phyloP scores from a whole-genome alignment of 2,113 vertebrate species.

The Tachysurus fulvidraco region DNA sequence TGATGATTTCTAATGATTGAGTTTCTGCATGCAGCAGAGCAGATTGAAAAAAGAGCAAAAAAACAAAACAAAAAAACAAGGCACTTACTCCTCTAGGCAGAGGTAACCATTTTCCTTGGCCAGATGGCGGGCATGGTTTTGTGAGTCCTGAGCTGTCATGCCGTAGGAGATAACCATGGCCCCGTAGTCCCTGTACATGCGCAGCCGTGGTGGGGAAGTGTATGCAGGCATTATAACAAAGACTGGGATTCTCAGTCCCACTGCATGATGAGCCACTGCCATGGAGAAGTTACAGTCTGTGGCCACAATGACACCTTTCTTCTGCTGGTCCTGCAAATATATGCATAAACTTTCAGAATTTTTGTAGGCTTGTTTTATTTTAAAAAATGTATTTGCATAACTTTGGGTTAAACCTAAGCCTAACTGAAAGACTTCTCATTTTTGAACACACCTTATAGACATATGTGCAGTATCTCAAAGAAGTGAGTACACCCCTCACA shows the following conservation, averaged over 20 bases:
- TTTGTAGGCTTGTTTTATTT: background rate
- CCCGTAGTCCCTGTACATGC: slow-evolving; percentile 83
- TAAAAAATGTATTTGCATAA: too few species aligned
- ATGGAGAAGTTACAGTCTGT: slow-evolving; percentile 85
- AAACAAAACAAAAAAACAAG: background rate
- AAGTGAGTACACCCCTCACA: too few species aligned
- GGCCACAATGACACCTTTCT: slow-evolving; percentile 86
- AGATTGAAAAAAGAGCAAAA: background rate
- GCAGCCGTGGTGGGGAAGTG: slow-evolving; percentile 72
- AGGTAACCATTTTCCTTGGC: slow-evolving; percentile 83
- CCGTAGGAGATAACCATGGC: slow-evolving; percentile 88
- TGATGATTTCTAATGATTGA: background rate
- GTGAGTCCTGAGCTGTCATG: slow-evolving; percentile 73
- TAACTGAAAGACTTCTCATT: background rate
- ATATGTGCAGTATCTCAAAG: too few species aligned
- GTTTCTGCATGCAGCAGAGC: background rate
- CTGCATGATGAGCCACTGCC: slow-evolving; percentile 83
- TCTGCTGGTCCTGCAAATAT: slow-evolving; percentile 80
- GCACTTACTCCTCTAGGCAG: slow-evolving; percentile 86
- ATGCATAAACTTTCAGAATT: background rate
- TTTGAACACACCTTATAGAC: background rate
- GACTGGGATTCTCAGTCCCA: slow-evolving; percentile 79
- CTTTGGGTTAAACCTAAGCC: background rate
- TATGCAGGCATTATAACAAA: slow-evolving; percentile 81
- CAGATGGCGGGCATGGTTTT: slow-evolving; percentile 77